phyloP scores from a whole-genome alignment of 2,797 vertebrate genomes.

The Phoxinus dragarum region DNA sequence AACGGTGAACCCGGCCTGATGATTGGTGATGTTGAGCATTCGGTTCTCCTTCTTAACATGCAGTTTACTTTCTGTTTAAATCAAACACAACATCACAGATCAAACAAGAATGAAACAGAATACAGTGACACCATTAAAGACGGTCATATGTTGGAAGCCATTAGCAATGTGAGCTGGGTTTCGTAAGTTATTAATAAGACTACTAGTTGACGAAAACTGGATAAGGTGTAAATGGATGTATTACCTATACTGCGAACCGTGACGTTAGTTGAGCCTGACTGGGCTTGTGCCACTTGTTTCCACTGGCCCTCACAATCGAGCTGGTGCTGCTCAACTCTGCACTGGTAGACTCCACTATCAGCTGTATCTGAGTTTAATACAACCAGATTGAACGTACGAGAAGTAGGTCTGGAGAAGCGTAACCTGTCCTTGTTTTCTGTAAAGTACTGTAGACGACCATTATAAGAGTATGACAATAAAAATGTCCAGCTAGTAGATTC shows the following conservation, averaged over 20 bases:
- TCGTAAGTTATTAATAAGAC: background rate
- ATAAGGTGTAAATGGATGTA: background rate
- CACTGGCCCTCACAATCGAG: slow-evolving; percentile 38
- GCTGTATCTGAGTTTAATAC: slow-evolving; percentile 43
- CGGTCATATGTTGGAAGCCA: background rate
- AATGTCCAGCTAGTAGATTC: background rate
- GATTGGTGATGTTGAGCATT: slow-evolving; percentile 16
- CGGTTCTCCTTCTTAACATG: slow-evolving; percentile 38
- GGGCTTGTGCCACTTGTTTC: background rate
- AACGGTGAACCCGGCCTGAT: slow-evolving; percentile 40
- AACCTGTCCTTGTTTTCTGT: slow-evolving; percentile 39
- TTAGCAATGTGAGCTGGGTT: background rate
- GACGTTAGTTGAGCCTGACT: slow-evolving; percentile 44
- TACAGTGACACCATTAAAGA: background rate
- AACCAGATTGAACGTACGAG: slow-evolving; percentile 42
- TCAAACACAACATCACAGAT: slow-evolving; percentile 1
- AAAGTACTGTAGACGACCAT: slow-evolving; percentile 37
- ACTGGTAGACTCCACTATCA: slow-evolving; percentile 59
- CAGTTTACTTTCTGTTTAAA: slow-evolving; percentile 54
- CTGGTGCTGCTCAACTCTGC: slow-evolving; percentile 54
- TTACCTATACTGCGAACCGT: slow-evolving; percentile 45
- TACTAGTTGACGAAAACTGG: background rate
- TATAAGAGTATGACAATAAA: slow-evolving; percentile 15
- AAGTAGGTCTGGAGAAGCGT: slow-evolving; percentile 53
- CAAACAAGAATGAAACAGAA: background rate